phyloP scores from a whole-genome alignment of 2,113 vertebrate genomes.

The Eulacestoma nigropectus region DNA sequence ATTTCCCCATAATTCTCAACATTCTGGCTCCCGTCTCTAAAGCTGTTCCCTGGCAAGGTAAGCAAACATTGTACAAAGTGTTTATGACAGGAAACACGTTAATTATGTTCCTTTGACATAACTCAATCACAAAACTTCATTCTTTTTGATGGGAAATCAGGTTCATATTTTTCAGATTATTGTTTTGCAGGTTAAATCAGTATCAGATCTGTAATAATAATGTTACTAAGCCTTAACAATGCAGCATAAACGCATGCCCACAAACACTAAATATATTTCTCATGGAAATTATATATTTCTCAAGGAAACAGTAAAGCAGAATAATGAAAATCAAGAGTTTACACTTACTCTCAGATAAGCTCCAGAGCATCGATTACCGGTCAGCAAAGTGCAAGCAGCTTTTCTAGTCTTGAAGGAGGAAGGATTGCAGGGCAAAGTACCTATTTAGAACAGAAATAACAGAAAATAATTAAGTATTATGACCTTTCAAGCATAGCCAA shows the following conservation, averaged over 20 bases:
- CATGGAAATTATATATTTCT: neutral
- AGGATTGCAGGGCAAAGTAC: fast-evolving
- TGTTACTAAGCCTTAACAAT: neutral
- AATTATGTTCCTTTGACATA: neutral
- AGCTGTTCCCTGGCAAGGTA: neutral
- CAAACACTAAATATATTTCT: neutral
- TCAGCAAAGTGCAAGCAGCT: fast-evolving
- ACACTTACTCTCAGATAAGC: neutral
- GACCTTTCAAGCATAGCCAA: neutral
- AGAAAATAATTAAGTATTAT: fast-evolving
- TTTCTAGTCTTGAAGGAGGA: too few relatives aligned
- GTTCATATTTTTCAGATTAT: neutral
- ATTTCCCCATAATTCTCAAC: conserved; percentile 16
- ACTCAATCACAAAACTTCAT: neutral
- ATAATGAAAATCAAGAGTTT: neutral
- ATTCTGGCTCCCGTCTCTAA: conserved; percentile 14
- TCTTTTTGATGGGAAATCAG: neutral
- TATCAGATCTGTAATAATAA: neutral
- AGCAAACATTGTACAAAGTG: neutral
- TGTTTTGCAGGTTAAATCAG: neutral
- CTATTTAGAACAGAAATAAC: fast-evolving
- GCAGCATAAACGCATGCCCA: neutral
- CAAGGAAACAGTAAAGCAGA: neutral
- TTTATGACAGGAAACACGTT: neutral
- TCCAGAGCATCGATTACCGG: fast-evolving